Conservation (phyloP, 2,797 vertebrate species). For the Gallirallus australis region DNA sequence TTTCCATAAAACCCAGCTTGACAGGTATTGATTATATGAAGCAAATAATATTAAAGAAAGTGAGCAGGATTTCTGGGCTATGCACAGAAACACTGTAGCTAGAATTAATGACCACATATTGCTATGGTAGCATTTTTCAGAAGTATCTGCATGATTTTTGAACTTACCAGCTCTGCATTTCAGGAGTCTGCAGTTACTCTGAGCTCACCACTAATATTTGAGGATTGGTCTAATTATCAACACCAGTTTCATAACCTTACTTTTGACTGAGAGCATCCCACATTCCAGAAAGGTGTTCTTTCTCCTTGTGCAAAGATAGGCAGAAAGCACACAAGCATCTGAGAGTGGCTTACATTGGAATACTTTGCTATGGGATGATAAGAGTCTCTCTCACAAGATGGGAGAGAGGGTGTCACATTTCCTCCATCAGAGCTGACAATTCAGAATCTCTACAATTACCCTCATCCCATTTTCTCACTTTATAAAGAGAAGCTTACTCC, state of each 20-base stretch:
- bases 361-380: neutral
- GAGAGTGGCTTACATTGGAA: neutral
- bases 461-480: neutral
- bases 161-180: neutral
- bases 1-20: neutral
- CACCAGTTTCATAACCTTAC: neutral
- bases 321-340: neutral
- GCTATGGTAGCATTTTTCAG: neutral
- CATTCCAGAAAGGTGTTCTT: neutral
- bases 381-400: neutral
- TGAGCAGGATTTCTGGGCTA: neutral
- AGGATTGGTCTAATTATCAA: neutral
- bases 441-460: neutral
- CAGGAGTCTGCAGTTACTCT: neutral
- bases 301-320: neutral
- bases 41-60: neutral
- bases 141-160: neutral
- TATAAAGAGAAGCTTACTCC: neutral
- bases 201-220: neutral
- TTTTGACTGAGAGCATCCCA: neutral
- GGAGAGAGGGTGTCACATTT: neutral
- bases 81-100: neutral
- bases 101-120: neutral
- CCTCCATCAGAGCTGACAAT: neutral
- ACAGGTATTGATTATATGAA: neutral